Conservation (phyloP, 2,797 vertebrate species). For the Helicolenus hilgendorfi region DNA sequence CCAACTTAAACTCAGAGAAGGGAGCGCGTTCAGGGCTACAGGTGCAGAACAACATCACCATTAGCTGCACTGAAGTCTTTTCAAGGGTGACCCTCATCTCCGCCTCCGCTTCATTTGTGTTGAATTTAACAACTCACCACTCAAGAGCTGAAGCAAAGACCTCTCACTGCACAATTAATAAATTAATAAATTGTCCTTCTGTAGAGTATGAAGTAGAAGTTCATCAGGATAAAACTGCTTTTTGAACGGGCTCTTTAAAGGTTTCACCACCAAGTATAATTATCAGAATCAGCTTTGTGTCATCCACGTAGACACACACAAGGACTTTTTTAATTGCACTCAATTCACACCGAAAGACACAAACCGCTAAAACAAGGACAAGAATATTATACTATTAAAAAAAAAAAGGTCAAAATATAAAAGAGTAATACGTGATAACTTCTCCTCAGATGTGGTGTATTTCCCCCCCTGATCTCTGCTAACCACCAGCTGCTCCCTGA, state of each 20-base stretch:
- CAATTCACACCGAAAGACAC: too few relatives aligned
- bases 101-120: neutral
- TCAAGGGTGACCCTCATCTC: neutral
- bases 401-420: neutral
- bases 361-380: too few relatives aligned
- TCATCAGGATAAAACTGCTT: constrained; percentile 2
- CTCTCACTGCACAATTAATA: neutral
- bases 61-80: neutral
- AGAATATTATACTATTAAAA: neutral
- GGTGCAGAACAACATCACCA: neutral
- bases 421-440: neutral
- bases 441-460: neutral
- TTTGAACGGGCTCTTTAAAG: neutral
- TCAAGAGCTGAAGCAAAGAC: neutral
- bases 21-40: neutral
- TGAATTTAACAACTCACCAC: constrained; percentile 11
- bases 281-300: too few relatives aligned
- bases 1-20: neutral
- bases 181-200: neutral
- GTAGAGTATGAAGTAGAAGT: neutral
- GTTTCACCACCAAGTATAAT: neutral
- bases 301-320: too few relatives aligned
- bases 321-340: too few relatives aligned
- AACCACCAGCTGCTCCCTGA: constrained; percentile 41
- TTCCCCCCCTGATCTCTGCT: neutral